Conservation (phyloP, 2,113 vertebrate genomes). For the Amphilophus citrinellus region DNA sequence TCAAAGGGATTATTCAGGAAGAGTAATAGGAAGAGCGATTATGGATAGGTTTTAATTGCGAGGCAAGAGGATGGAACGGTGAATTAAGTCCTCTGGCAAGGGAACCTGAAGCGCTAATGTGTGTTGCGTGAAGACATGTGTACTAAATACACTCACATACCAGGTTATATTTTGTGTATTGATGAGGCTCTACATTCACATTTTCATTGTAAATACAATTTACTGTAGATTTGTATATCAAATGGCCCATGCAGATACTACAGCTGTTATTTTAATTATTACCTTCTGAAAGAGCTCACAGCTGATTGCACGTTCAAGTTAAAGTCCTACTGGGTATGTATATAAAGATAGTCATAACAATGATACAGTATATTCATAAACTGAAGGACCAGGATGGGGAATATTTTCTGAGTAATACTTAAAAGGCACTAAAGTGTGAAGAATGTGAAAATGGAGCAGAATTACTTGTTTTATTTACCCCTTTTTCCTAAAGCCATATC, state of each 20-base stretch:
- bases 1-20: constrained; percentile 6
- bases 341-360: not conserved
- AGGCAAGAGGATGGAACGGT: constrained; percentile 17
- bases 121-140: not conserved
- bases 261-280: not conserved
- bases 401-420: constrained; percentile 8
- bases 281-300: not conserved
- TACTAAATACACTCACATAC: not conserved
- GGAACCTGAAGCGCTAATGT: not conserved
- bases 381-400: not conserved
- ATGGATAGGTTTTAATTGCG: constrained; percentile 31
- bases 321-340: not conserved
- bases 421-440: not conserved
- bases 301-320: not conserved
- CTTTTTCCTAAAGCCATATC: not conserved
- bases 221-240: not conserved
- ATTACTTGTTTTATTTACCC: constrained; percentile 13
- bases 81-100: constrained; percentile 11
- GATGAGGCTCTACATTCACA: not conserved
- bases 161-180: not conserved
- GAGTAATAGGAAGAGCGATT: constrained; percentile 8
- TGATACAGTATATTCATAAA: not conserved
- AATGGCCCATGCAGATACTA: not conserved
- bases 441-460: not conserved
- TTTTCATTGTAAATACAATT: not conserved